A percentile compares a stretch with the other conserved stretches of the same genome.
Conservation (phyloP, 2,113 vertebrate genomes). For the Oryzias celebensis region DNA sequence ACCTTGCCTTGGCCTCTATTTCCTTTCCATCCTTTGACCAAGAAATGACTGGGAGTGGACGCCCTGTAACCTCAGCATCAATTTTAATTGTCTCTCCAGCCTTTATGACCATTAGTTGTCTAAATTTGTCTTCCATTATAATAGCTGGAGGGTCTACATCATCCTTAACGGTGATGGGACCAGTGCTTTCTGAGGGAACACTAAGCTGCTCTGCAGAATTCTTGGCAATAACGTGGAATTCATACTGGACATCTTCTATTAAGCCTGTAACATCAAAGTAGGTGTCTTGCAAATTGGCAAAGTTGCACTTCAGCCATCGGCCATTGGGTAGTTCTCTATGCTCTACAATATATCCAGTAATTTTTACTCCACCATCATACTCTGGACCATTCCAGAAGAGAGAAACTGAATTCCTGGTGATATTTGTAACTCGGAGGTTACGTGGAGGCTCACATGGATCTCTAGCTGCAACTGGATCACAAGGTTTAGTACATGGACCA, state of each 20-base stretch:
- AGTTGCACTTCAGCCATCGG: conserved; percentile 98
- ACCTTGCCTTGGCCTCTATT: conserved; percentile 90
- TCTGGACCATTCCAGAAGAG: conserved; percentile 91
- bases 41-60: conserved; percentile 90
- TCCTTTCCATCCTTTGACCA: conserved; percentile 96
- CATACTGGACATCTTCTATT: conserved; percentile 93
- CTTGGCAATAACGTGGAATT: conserved; percentile 93
- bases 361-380: conserved; percentile 89
- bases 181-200: conserved; percentile 90
- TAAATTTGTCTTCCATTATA: conserved; percentile 90
- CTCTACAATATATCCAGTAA: conserved; percentile 95
- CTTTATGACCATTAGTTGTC: conserved; percentile 88
- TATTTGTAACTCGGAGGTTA: conserved; percentile 91
- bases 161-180: conserved; percentile 94
- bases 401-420: conserved; percentile 94
- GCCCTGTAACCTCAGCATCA: conserved; percentile 91
- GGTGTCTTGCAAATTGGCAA: conserved; percentile 91
- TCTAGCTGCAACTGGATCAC: conserved; percentile 91
- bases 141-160: conserved; percentile 94
- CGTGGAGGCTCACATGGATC: conserved; percentile 93
- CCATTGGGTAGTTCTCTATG: conserved; percentile 89
- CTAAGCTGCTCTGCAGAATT: conserved; percentile 92
- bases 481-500: conserved; percentile 90
- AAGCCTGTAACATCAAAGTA: conserved; percentile 93
- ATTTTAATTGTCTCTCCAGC: conserved; percentile 92